Conservation (phyloP, 2,797 vertebrate species). For the Podarcis lilfordi region DNA sequence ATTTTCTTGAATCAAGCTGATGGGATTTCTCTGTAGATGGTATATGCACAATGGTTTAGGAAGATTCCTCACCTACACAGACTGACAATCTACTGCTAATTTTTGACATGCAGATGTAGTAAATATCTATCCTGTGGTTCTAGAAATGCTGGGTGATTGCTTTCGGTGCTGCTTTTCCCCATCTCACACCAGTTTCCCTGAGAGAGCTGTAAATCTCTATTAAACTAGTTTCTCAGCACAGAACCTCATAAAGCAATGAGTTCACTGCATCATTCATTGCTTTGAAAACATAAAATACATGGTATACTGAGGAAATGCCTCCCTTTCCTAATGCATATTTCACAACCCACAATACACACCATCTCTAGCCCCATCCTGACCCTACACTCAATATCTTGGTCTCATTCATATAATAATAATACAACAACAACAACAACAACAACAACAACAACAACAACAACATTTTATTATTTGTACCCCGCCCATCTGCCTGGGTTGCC, state of each 20-base stretch:
- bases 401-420: neutral
- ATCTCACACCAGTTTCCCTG: conserved; percentile 24
- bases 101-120: conserved; percentile 12
- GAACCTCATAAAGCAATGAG: conserved; percentile 7
- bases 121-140: conserved; percentile 26
- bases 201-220: neutral
- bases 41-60: neutral
- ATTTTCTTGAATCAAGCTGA: too few relatives aligned
- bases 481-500: too few relatives aligned
- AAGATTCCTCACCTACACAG: neutral
- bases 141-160: conserved; percentile 12
- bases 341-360: conserved; percentile 3
- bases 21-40: too few relatives aligned
- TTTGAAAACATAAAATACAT: conserved; percentile 4
- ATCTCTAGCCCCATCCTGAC: neutral
- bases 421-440: too few relatives aligned
- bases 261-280: neutral
- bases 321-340: conserved; percentile 15
- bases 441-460: too few relatives aligned
- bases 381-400: neutral
- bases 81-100: neutral
- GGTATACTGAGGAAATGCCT: conserved; percentile 32
- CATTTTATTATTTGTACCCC: too few relatives aligned
- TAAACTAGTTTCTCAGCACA: conserved; percentile 48
- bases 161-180: conserved; percentile 38